Base-by-base conservation (phyloP, 2,888 invertebrate species). In the Leptopilina myrica region DNA sequence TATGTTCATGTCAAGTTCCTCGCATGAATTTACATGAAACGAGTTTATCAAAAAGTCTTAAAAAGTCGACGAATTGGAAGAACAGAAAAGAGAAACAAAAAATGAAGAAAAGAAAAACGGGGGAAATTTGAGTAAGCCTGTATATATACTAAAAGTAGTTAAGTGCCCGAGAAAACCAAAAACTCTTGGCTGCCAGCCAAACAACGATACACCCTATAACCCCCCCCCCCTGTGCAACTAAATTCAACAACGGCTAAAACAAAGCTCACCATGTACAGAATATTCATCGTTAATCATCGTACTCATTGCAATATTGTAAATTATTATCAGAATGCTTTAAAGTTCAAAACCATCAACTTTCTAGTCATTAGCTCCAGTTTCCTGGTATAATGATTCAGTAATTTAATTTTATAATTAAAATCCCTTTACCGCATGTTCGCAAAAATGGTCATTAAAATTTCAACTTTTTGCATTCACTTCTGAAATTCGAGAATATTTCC, bases 111-210 rank as follows among this genome's bases (percentile, higher is more conserved):
- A 33, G 33, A 33, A 33, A 33, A 33, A 33, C 33, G 64, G 20
- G 20, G 9, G n/a, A 49, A 67, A 86, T 87, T 86, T 87, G 82
- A 84, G 76, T 83, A 84, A 81, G 79, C 83, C 81, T 49, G 49
- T 49, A 49, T 12, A 49, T 49, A 49, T 84, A 86, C 88, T 86
- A 86, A 89, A 88, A 88, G 83, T 85, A 84, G 85, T 81, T 88
- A 89, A 87, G 86, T 86, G 84, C 79, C 84, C 79, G 86, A 87
- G 80, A 87, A 69, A 88, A 85, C 83, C 86, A 87, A 84, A 85
- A 84, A 80, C 80, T 84, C 84, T 85, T 89, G 89, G 88, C 84
- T 43, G 53, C n/a, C 65, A 66, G 88, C 89, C 89, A 88, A 81
- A 79, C 79, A 81, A 78, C 80, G 81, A 85, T 86, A 82, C 11